Evolutionary conservation across 2,797 vertebrate genomes (phyloP), one percentile per base, ranked within the genome.

Genomic region (Phalloptychus januarius): DNA sequence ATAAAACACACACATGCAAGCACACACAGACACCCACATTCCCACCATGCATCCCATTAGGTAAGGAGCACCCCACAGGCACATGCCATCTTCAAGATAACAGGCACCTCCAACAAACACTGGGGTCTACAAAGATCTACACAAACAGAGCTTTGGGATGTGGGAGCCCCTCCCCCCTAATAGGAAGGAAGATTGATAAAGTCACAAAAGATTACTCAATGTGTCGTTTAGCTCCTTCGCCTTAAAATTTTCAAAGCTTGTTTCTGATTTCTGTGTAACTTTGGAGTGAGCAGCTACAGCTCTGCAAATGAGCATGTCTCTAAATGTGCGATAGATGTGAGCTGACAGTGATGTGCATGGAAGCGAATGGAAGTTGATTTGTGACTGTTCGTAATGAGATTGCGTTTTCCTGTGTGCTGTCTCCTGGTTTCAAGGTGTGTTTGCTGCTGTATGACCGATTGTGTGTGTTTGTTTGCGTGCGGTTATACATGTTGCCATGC

Each of bases 401-500:
- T 79, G 48, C 36, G 74, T 65, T 80, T 78, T 80, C 79, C 54
- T 56, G 71, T 78, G 48, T 15, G 31, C 76, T 71, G 78, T 87
- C 77, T 77, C 81, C 77, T 84, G 81, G 74, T 83, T 86, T 90
- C 75, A 80, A 86, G 86, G 88, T 91, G 89, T 90, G 91, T 81
- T 84, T 81, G 78, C 81, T 82, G 84, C 79, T 80, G 75, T 77
- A 79, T 80, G 80, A 77, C 74, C 46, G 72, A 52, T 45, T 76
- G 72, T 80, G 72, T 80, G 78, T 71, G 76, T 86, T 63, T 87
- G 86, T 91, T 83, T 83, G 90, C 85, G 87, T 84, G 91, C 86
- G 85, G 82, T 83, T 89, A 45, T 88, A 82, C 88, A 88, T 94
- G 94, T 94, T 94, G 90, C 93, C 92, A 85, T 93, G 94, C 94